Evolutionary conservation across 2,113 vertebrate genomes (phyloP), one percentile per base, ranked within the genome.

Genomic region (Leiothrix lutea): DNA sequence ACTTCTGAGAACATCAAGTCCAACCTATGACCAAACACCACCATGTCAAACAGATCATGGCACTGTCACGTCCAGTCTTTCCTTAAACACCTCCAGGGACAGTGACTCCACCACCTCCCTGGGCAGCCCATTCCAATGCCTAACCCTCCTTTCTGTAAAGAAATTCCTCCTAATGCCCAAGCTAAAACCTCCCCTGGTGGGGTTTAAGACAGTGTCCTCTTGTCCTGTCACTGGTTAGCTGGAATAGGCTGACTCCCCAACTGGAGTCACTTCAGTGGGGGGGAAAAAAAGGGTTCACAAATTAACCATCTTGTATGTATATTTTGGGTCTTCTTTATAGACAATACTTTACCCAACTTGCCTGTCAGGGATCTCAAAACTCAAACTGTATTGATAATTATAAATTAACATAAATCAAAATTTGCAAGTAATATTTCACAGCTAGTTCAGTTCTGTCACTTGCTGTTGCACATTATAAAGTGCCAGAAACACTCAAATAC

Each of bases 191-290:
- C 11, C 7, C 12, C 33, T 67, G 26, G 31, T 0, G 0, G 9
- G 60, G 36, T 18, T 23, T 36, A 51, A 18, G 25, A 33, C 18
- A 5, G 4, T 9, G 11, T 36, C 31, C 22, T 42, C 17, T 51
- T 36, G 61, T 33, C 61, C 53, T 67, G 36, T 36, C 53, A 31
- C 31, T 36, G 26, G 8, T 18, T 36, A 44, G 26, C 11, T 44
- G 53, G 33, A 77, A 38, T 4, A 58, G 22, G 26, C 31, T 2
- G 1, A 51, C 7, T 35, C 26, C 11, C 23, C 1, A 0, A 12
- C 2, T 8, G 1, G 22, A 71, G 9, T 51, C 18, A 42, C 14
- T 58, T 45, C 10, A 51, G 11, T 6, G 4, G 10, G 4, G 3
- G 5, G 12, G 4, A 2, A 5, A 8, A 8, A 47, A 64, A 20